Evolutionary conservation across 2,888 invertebrate genomes (phyloP), one percentile per base, ranked within the genome.

Genomic region (Leucoma salicis): DNA sequence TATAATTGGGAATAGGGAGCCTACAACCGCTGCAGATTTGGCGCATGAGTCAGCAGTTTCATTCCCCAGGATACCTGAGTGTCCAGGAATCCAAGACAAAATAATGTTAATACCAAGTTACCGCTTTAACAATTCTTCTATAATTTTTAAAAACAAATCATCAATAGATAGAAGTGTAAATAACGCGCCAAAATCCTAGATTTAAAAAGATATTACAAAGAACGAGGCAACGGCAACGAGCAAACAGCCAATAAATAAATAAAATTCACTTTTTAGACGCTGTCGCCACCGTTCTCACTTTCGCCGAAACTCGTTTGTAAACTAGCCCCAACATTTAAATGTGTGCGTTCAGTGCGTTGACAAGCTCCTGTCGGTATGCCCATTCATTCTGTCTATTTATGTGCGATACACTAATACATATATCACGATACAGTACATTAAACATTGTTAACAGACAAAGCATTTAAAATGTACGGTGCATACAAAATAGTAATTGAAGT

Each of bases 261-360:
- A 58, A 64, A 60, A 56, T 57, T 62, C 60, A 50, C 64, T 65
- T 69, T 63, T 64, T 56, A 59, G 16, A 46, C 35, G 41, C 34
- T 42, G 42, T 39, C 36, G 21, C 35, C 33, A 45, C 2, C 45
- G 56, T 58, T 62, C 67, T 71, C 66, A 69, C 72, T 73, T 69
- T 71, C 69, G 60, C 63, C 67, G 35, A 61, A 69, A 70, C 66
- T 52, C 35, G 68, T 67, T 51, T 37, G 29, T 28, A 35, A 14
- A 40, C 47, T 53, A 53, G 51, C 34, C 27, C 27, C 59, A 60
- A 56, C 45, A 61, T 34, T 2, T 40, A 21, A 18, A 46, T 55
- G 59, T 56, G 57, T 48, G 55, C 18, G 51, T 51, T 58, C 49
- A 55, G 57, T 48, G 55, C 18, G 51, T 51, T 58, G 53, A 55